Evolutionary conservation across 1,140 invertebrate species (phyloP).

Genomic region (Drosophila varians): DNA sequence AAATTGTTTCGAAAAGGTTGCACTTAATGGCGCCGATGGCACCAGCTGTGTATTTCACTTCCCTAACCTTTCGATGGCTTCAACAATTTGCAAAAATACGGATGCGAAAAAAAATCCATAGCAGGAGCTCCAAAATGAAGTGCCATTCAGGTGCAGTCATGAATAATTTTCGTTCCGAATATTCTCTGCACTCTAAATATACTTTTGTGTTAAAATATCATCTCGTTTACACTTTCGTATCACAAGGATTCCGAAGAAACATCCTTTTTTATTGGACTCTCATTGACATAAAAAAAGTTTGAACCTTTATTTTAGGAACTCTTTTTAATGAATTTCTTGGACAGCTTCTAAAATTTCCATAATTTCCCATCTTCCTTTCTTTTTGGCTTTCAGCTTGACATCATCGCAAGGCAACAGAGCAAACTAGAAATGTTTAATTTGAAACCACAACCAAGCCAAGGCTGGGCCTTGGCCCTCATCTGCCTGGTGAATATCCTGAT

Average conservation of each 20-base stretch:
- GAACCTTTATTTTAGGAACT: too few relatives aligned
- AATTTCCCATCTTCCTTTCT: background rate
- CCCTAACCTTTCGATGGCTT: slow-evolving; percentile 33
- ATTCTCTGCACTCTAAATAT: background rate
- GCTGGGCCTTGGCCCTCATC: slow-evolving; percentile 45
- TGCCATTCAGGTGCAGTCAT: slow-evolving; percentile 43
- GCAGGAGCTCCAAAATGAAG: slow-evolving; percentile 14
- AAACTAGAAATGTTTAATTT: slow-evolving; percentile 37
- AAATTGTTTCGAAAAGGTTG: slow-evolving; percentile 14
- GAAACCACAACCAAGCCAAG: slow-evolving; percentile 45
- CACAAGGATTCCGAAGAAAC: background rate
- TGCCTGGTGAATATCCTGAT: slow-evolving; percentile 34
- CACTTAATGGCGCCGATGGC: slow-evolving; percentile 29
- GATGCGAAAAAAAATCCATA: slow-evolving; percentile 4
- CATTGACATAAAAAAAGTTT: background rate
- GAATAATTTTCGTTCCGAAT: slow-evolving; percentile 31
- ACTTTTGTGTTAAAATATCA: background rate
- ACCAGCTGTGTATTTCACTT: slow-evolving; percentile 25
- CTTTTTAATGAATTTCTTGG: background rate
- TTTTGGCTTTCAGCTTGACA: slow-evolving; percentile 22
- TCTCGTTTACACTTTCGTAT: background rate
- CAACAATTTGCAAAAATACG: slow-evolving; percentile 21
- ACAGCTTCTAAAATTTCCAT: background rate
- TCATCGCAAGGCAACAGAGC: background rate
- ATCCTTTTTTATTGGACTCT: background rate